These are phyloP conservation scores for Chionis minor DNA, from an alignment of 2,113 vertebrate genomes.

Conservation along the genomic window DNA sequence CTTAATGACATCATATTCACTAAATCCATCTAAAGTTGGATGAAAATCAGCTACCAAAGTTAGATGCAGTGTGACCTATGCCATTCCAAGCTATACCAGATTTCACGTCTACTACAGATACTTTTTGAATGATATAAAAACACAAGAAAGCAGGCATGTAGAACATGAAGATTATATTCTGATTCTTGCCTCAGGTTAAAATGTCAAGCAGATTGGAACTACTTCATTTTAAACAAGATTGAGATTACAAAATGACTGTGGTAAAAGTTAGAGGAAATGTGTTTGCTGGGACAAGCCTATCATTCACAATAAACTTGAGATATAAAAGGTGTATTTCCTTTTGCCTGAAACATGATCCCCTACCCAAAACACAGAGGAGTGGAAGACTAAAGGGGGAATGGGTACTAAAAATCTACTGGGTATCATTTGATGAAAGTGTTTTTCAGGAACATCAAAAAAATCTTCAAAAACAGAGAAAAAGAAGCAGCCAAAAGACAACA, in stretches of 20 bases:
- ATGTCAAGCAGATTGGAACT: neutral
- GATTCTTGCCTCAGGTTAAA: neutral
- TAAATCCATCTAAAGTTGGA: neutral
- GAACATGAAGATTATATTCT: neutral
- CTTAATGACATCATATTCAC: neutral
- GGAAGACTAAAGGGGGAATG: neutral
- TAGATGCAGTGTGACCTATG: neutral
- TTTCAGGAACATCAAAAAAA: neutral
- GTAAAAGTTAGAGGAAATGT: neutral
- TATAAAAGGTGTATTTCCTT: neutral
- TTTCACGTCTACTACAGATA: neutral
- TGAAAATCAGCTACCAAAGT: neutral
- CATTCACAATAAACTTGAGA: neutral
- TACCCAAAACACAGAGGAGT: neutral
- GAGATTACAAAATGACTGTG: neutral
- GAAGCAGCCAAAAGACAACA: neutral
- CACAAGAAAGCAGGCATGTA: neutral
- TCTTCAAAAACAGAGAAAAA: neutral
- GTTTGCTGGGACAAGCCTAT: neutral
- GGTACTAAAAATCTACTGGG: neutral
- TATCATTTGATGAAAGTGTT: neutral
- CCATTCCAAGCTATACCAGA: neutral
- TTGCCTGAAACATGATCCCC: neutral
- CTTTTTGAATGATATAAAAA: neutral
- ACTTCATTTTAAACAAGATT: neutral